Base-by-base conservation (phyloP, 2,797 vertebrate species). In the Schizopygopsis pylzovi region DNA sequence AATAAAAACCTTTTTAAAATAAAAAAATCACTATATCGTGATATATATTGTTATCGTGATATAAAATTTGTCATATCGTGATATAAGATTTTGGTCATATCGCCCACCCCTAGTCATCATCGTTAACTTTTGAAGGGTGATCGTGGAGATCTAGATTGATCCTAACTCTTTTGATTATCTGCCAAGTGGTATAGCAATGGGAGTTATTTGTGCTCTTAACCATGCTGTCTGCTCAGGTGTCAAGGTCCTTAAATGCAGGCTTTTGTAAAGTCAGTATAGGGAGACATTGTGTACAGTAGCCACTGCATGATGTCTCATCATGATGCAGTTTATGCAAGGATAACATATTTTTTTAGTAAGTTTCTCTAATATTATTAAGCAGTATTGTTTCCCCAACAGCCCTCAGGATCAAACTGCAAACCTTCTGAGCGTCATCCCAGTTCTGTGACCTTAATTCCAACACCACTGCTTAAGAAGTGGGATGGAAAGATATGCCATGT, bases 21-120 rank as follows among this genome's bases (percentile, higher is more conserved):
- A n/a, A n/a, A n/a, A n/a, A n/a, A n/a, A n/a, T n/a, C n/a, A n/a
- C n/a, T n/a, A n/a, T n/a, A n/a, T n/a, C n/a, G n/a, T n/a, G n/a
- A n/a, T n/a, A n/a, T n/a, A n/a, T n/a, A n/a, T n/a, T n/a, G n/a
- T n/a, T n/a, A n/a, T n/a, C n/a, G n/a, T n/a, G n/a, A n/a, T n/a
- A n/a, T n/a, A n/a, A n/a, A n/a, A n/a, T n/a, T n/a, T n/a, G n/a
- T n/a, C n/a, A n/a, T n/a, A n/a, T n/a, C n/a, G n/a, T n/a, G n/a
- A n/a, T n/a, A n/a, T n/a, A n/a, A n/a, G n/a, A n/a, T n/a, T n/a
- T n/a, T n/a, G n/a, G n/a, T n/a, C n/a, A n/a, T n/a, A n/a, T n/a
- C n/a, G n/a, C n/a, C n/a, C n/a, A n/a, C n/a, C n/a, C n/a, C 41
- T 83, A 79, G 68, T 88, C 72, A 72, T 86, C 28, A 85, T 68